Evolutionary conservation across 1,140 invertebrate species (phyloP), one percentile per base, ranked within the genome.

Genomic region (Magallana ariakensis): DNA sequence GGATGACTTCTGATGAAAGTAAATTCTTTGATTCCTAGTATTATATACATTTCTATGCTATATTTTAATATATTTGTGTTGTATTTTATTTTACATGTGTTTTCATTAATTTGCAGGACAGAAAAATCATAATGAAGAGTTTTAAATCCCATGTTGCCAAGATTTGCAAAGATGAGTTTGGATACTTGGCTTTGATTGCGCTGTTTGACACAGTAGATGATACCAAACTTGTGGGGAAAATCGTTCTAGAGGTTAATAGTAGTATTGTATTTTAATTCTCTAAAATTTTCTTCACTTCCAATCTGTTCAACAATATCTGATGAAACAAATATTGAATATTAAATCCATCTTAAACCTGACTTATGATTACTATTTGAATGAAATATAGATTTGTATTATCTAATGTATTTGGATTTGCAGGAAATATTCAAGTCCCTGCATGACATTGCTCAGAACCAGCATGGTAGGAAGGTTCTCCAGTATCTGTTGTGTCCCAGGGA

Each of bases 161-260:
- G 88, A 96, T 98, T 11, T 96, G 96, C 26, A 96, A 96, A 57
- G 98, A 98, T 89, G 97, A 99, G 94, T 96, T 98, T 92, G 98
- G 98, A 0, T 97, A 98, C 93, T 94, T 97, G 22, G 96, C 98
- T 10, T 93, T 99, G 55, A 95, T 99, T 85, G 96, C 97, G 0
- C 95, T 99, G 80, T 96, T 99, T 89, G 98, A 99, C 93, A 96
- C 96, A n/a, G 96, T 98, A 0, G 98, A 99, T 94, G 98, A 99
- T 91, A 99, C 98, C 3, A 97, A 98, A 80, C 94, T 99, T 0
- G 95, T 99, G 26, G 97, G 97, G 89, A 99, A 99, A 95, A 96
- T 96, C 15, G 96, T 95, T 75, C 88, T 95, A 11, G 93, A 94
- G 86, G 95, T 95, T 90, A 90, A 92, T 92, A 60, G 75, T 46